phyloP scores from a whole-genome alignment of 2,113 vertebrate species.

The Salvelinus fontinalis region DNA sequence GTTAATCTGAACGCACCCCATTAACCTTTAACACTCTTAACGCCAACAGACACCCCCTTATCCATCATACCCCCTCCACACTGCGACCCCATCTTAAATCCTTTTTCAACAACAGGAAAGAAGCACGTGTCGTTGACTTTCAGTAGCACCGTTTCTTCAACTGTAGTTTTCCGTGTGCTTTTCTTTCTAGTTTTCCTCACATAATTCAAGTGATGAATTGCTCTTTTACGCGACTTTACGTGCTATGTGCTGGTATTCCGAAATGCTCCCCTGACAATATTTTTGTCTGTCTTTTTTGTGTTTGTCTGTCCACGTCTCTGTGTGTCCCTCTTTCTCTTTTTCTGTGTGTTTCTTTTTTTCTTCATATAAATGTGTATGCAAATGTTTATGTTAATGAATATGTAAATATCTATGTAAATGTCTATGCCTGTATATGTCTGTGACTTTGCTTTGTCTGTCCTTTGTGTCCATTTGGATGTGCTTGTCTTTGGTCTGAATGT shows the following conservation, averaged over 20 bases:
- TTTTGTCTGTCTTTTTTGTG: not conserved
- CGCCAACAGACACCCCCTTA: constrained; percentile 3
- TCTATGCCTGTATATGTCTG: not conserved
- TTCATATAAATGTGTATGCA: not conserved
- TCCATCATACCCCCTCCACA: not conserved
- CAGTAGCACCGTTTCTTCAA: not conserved
- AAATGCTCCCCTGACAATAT: not conserved
- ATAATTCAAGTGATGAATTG: too few relatives aligned
- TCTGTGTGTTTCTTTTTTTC: constrained; percentile 4
- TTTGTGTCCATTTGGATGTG: not conserved
- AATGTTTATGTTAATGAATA: not conserved
- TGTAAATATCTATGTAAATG: too few relatives aligned
- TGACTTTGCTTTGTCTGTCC: not conserved
- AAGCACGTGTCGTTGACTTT: not conserved
- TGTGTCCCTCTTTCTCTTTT: not conserved
- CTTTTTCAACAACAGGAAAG: not conserved
- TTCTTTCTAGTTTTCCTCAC: too few relatives aligned
- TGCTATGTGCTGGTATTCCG: not conserved
- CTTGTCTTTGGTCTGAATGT: not conserved
- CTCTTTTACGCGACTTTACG: not conserved
- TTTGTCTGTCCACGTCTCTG: not conserved
- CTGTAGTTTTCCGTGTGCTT: not conserved
- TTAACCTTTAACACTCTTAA: not conserved
- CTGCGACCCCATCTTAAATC: not conserved
- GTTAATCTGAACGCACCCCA: not conserved